Evolutionary conservation across 2,888 invertebrate genomes (phyloP).

Genomic region (Abrostola tripartita): DNA sequence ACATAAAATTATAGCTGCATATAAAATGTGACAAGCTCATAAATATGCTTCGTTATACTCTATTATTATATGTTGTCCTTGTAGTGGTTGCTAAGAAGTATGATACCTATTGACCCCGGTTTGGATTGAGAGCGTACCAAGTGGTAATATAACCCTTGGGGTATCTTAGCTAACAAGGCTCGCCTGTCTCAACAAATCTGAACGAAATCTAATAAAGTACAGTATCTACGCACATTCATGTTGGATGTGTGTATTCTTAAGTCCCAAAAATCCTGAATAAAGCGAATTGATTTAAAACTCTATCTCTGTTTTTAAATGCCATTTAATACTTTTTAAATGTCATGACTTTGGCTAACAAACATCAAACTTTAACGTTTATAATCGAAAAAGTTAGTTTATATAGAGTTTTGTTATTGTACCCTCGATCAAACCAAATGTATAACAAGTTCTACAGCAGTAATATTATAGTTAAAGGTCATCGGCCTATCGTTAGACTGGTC

Average conservation of each 20-base stretch:
- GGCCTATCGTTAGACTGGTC: constrained; percentile 32
- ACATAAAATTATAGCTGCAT: background rate
- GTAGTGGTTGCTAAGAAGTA: constrained; percentile 31
- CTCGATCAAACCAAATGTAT: background rate
- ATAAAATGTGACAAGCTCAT: constrained; percentile 10
- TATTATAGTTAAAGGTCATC: constrained; percentile 38
- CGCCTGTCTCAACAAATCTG: constrained; percentile 35
- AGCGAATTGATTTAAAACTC: too few relatives aligned
- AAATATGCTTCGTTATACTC: constrained; percentile 43
- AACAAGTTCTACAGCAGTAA: constrained; percentile 13
- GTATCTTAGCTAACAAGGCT: constrained; percentile 19
- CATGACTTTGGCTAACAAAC: too few relatives aligned
- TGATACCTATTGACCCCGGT: constrained; percentile 30
- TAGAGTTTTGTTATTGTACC: background rate
- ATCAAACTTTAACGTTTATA: too few relatives aligned
- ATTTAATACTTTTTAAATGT: too few relatives aligned
- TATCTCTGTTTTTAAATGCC: too few relatives aligned
- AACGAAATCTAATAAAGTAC: constrained; percentile 13
- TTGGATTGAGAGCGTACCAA: constrained; percentile 16
- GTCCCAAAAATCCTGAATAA: too few relatives aligned
- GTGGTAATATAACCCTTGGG: constrained; percentile 25
- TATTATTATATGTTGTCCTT: constrained; percentile 16
- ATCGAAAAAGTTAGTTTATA: too few relatives aligned
- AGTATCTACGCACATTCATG: too few relatives aligned
- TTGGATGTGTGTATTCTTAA: too few relatives aligned